A percentile compares a stretch with the other conserved stretches of the same genome.
phyloP scores from a whole-genome alignment of 92 coral and sea anemone genomes.

The Anthopleura xanthogrammica region DNA sequence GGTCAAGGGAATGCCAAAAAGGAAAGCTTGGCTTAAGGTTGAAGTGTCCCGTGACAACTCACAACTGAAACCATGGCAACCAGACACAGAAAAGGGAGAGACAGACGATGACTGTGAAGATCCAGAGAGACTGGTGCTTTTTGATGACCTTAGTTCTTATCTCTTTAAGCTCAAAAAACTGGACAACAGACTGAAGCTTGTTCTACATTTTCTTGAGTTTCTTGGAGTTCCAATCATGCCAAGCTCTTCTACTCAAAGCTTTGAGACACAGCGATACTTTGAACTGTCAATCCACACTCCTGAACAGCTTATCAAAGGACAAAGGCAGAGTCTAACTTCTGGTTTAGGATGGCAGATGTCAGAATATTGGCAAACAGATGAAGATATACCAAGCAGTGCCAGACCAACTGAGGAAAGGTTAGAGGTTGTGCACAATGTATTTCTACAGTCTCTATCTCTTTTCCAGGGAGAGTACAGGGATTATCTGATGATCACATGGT shows the following conservation, averaged over 20 bases:
- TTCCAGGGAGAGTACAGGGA: conserved; percentile 62
- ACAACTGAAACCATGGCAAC: conserved; percentile 85
- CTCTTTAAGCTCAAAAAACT: conserved; percentile 64
- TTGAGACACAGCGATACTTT: conserved; percentile 40
- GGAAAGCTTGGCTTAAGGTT: conserved; percentile 77
- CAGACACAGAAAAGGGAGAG: conserved; percentile 64
- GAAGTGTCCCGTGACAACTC: conserved; percentile 68
- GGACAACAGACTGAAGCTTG: conserved; percentile 61
- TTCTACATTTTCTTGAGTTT: conserved; percentile 63
- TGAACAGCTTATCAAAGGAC: conserved; percentile 34
- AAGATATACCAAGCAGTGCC: neutral
- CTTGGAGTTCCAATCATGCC: conserved; percentile 70
- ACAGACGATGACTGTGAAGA: conserved; percentile 94
- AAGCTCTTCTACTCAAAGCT: conserved; percentile 31
- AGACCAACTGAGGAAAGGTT: conserved; percentile 50
- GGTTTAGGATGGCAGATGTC: conserved; percentile 41
- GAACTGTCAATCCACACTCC: conserved; percentile 42
- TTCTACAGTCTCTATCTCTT: conserved; percentile 68
- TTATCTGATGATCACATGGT: conserved; percentile 67
- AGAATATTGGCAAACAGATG: conserved; percentile 39
- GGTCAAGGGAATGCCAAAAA: conserved; percentile 46
- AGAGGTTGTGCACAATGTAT: conserved; percentile 58
- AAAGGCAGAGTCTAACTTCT: neutral
- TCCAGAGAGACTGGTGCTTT: conserved; percentile 92
- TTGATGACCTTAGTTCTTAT: conserved; percentile 77